Evolutionary conservation across 2,113 vertebrate species (phyloP), one percentile per base, ranked within the genome.

Genomic region (Hylia prasina): DNA sequence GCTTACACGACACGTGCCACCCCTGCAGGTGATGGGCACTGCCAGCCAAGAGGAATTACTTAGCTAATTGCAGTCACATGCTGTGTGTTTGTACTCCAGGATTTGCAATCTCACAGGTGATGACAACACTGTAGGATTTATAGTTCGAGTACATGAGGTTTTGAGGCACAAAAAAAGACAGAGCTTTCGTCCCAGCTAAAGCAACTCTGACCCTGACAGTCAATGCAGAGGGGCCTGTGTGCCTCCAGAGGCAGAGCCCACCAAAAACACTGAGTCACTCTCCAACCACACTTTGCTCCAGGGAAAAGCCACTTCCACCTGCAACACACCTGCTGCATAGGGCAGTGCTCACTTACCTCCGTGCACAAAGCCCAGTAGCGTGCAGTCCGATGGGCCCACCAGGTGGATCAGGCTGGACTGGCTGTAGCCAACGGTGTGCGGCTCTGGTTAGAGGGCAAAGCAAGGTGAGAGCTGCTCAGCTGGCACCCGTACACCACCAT

Each of bases 391-490:
- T 0, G 99, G 99, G 12, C 99, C 99, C 97, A 99, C 98, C 96
- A 99, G 96, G 92, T 99, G 99, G 96, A 99, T 99, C 97, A 99
- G 95, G 96, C 98, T 99, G 87, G 99, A 99, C 97, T 99, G 99
- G 97, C 99, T 99, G 96, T 98, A 99, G 92, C 98, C 98, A 35
- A 99, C 98, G 0, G 99, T 99, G 96, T 98, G 98, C 0, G 96
- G 98, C 76, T 99, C 99, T 99, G 97, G 31, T 81, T 16, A 73
- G 54, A 50, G 44, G 88, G 56, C 39, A 75, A 63, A 88, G 23
- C 0, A 2, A 39, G 20, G 53, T 91, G 53, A 82, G 81, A 68
- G 44, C 35, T 47, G 53, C 64, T 66, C 5, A 0, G 70, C 39
- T 60, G n/a, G 64, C 77, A 77, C n/a, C 28, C 0, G 0, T 33